Conservation (phyloP, 2,113 vertebrate species). For the Tauraco erythrolophus region DNA sequence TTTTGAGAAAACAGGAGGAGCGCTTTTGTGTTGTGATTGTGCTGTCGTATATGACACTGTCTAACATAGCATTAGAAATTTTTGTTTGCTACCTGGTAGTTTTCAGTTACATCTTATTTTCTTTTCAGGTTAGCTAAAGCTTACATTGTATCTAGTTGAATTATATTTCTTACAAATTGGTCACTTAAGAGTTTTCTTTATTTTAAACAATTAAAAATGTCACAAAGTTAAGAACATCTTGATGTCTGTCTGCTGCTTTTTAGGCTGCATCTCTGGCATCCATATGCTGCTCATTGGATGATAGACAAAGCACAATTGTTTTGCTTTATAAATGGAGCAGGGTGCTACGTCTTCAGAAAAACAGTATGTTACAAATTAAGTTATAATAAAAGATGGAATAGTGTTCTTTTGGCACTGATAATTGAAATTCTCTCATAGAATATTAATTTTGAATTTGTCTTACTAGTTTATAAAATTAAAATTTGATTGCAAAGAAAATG, state of each 20-base stretch:
- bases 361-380: not conserved
- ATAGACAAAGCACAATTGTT: not conserved
- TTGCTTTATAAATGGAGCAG: not conserved
- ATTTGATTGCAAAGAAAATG: not conserved
- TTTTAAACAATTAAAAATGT: not conserved
- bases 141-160: not conserved
- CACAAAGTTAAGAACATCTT: not conserved
- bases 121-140: not conserved
- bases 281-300: not conserved
- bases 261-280: not conserved
- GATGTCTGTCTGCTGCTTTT: not conserved
- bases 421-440: not conserved
- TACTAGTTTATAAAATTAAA: not conserved
- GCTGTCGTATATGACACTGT: not conserved
- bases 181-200: not conserved
- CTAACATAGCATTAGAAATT: not conserved
- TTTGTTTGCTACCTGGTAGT: not conserved
- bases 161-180: not conserved
- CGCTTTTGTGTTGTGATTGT: not conserved
- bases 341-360: not conserved
- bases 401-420: not conserved
- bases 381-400: not conserved
- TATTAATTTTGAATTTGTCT: not conserved
- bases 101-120: not conserved
- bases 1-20: not conserved